Evolutionary conservation across 2,113 vertebrate genomes (phyloP).

Genomic region (Sterrhoptilus dennistouni): DNA sequence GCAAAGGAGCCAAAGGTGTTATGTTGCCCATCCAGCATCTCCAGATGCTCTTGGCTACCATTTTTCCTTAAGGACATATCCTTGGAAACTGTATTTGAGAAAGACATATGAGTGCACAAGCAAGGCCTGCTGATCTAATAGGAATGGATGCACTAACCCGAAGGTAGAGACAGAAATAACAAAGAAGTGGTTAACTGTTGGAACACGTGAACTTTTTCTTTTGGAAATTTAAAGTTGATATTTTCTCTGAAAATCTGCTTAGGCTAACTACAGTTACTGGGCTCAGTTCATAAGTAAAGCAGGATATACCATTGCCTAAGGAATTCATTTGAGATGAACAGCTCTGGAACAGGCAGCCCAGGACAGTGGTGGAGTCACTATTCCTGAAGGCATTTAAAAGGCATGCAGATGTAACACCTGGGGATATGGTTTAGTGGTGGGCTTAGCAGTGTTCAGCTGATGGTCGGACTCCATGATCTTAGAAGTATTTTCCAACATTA

Average conservation of each 20-base stretch:
- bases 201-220: background rate
- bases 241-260: background rate
- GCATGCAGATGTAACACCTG: background rate
- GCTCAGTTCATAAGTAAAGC: background rate
- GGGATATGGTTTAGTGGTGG: background rate
- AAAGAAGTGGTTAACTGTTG: background rate
- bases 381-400: background rate
- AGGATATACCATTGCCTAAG: background rate
- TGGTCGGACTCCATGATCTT: background rate
- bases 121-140: background rate
- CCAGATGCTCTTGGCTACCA: rapidly evolving
- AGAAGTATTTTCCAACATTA: background rate
- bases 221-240: background rate
- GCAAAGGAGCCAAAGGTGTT: background rate
- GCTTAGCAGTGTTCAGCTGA: background rate
- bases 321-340: background rate
- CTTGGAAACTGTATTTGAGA: background rate
- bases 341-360: background rate
- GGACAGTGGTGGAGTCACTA: background rate
- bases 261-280: background rate
- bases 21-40: background rate
- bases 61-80: background rate
- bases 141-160: background rate
- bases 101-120: background rate
- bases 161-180: background rate